These are phyloP conservation scores for Gallinago nigripennis DNA, from an alignment of 2,797 vertebrate genomes.

Conservation along the genomic window DNA sequence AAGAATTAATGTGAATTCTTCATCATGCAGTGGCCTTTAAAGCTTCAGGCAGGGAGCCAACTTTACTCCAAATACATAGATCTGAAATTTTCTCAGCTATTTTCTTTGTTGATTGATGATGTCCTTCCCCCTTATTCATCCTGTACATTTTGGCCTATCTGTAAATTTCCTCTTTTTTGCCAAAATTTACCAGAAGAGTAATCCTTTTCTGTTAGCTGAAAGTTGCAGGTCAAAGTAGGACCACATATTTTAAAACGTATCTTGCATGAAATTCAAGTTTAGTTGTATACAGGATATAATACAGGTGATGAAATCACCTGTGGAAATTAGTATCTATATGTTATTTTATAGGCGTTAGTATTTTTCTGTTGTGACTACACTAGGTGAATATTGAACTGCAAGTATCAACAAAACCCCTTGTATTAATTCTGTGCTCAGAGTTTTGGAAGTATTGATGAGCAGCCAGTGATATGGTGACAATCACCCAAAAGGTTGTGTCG, in stretches of 20 bases:
- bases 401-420: background rate
- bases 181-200: background rate
- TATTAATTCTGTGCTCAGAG: background rate
- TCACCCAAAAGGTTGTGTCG: background rate
- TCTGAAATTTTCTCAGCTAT: background rate
- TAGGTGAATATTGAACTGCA: background rate
- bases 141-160: background rate
- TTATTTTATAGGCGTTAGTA: background rate
- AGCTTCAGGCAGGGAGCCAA: background rate
- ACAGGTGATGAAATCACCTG: background rate
- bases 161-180: background rate
- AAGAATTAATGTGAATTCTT: background rate
- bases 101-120: background rate
- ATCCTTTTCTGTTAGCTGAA: background rate
- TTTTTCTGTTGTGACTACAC: background rate
- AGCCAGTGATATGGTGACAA: background rate
- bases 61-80: background rate
- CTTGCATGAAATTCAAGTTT: background rate
- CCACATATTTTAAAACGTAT: background rate
- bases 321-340: background rate
- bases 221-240: background rate
- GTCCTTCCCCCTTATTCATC: background rate
- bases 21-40: background rate
- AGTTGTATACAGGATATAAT: background rate
- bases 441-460: background rate